phyloP scores from a whole-genome alignment of 2,888 invertebrate genomes.

The Eustalomyia histrio region DNA sequence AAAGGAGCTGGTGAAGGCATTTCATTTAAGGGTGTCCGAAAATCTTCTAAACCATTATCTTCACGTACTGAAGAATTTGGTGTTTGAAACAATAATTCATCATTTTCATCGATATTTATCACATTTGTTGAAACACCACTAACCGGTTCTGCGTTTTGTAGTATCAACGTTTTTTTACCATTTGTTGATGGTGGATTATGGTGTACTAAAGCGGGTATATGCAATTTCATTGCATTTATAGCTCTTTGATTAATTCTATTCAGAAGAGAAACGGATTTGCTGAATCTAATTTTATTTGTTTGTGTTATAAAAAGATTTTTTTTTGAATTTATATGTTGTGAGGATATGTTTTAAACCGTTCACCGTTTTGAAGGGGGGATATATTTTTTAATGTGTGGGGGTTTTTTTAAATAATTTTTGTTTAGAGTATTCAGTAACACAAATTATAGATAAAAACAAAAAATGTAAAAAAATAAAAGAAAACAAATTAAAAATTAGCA shows the following conservation, averaged over 20 bases:
- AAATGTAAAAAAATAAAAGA: constrained; percentile 53
- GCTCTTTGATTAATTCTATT: constrained; percentile 80
- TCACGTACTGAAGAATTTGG: constrained; percentile 76
- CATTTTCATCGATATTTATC: constrained; percentile 72
- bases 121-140: constrained; percentile 53
- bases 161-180: constrained; percentile 41
- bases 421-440: constrained; percentile 29
- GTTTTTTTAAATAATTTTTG: constrained; percentile 28
- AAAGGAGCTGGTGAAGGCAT: constrained; percentile 70
- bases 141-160: constrained; percentile 19
- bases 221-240: constrained; percentile 77
- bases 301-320: constrained; percentile 33
- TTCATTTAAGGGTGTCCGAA: constrained; percentile 76
- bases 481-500: constrained; percentile 55
- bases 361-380: constrained; percentile 60
- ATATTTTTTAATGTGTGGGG: constrained; percentile 28
- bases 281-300: constrained; percentile 74
- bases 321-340: constrained; percentile 32
- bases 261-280: constrained; percentile 80
- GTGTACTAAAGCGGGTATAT: constrained; percentile 74
- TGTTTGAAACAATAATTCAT: constrained; percentile 75
- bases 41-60: constrained; percentile 74
- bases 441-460: constrained; percentile 50
- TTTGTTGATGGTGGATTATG: constrained; percentile 65
- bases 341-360: constrained; percentile 68